Evolutionary conservation across 2,113 vertebrate genomes (phyloP), one percentile per base, ranked within the genome.

Genomic region (Engystomops pustulosus): DNA sequence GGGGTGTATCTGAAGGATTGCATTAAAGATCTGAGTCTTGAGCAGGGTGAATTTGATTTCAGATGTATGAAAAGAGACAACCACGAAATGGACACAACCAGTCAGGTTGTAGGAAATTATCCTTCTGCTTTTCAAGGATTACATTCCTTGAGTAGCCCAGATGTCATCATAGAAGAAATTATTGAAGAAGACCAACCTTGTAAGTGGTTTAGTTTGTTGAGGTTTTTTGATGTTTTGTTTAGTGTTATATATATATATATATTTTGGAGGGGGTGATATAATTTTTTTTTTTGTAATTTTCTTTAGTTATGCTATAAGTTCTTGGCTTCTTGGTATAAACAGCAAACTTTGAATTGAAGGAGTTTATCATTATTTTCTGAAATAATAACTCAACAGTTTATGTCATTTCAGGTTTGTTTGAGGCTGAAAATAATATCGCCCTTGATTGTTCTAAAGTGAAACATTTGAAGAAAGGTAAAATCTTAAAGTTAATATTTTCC

Each of bases 131-230:
- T 45, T 8, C 78, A 83, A 30, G 84, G 89, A 79, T 3, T 55
- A 17, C 53, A 36, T 0, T 47, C 27, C 79, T 30, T 17, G 6
- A 88, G 89, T 69, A 87, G 62, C 20, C 91, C 93, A 86, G 91
- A 95, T 86, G 89, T 96, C 20, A 91, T 96, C 62, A 89, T 96
- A 85, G 95, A 98, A 88, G 95, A 96, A 89, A 80, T 95, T 83
- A 67, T 93, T 79, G 92, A 74, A 1, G 93, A 95, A 79, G 71
- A 85, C 27, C 20, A 87, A 32, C 86, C 89, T 87, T 86, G 93
- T 92, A 86, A 91, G 93, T 91, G 70, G n/a, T 87, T 85, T 82
- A 6, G 55, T 60, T 1, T 25, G 5, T 60, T 10, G 25, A 55
- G 72, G 86, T 82, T n/a, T 70, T 85, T 86, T 38, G 12, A 88